A percentile compares a stretch with the other conserved stretches of the same genome.
These are phyloP conservation scores for Plotosus lineatus DNA, from an alignment of 2,113 vertebrate genomes.

Conservation along the genomic window DNA sequence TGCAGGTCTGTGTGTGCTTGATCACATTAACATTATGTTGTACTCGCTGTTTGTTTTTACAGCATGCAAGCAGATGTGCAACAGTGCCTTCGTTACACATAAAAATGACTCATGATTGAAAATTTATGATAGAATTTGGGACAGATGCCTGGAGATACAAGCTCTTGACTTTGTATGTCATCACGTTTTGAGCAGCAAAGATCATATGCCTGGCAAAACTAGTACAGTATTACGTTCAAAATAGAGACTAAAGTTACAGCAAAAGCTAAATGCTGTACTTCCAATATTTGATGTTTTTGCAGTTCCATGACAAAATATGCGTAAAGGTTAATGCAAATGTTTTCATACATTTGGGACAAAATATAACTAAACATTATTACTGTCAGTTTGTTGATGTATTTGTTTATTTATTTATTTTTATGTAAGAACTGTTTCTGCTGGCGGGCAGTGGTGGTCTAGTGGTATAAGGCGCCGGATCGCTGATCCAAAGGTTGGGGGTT, in stretches of 20 bases:
- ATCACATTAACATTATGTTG: background rate
- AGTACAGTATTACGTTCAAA: background rate
- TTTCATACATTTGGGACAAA: background rate
- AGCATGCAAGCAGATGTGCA: background rate
- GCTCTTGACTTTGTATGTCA: background rate
- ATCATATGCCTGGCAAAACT: background rate
- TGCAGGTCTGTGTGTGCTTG: conserved; percentile 17
- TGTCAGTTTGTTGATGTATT: too few relatives aligned
- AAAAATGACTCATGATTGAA: background rate
- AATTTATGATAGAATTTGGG: conserved; percentile 12
- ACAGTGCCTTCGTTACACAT: background rate
- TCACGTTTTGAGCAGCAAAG: background rate
- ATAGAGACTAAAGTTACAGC: background rate
- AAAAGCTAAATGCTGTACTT: background rate
- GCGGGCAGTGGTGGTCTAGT: too few relatives aligned
- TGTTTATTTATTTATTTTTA: too few relatives aligned
- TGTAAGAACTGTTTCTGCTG: too few relatives aligned
- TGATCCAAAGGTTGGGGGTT: too few relatives aligned
- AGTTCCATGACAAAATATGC: background rate
- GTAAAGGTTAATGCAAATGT: background rate
- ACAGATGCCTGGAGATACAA: conserved; percentile 3
- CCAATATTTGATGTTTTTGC: background rate
- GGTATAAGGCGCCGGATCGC: too few relatives aligned
- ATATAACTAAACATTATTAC: too few relatives aligned
- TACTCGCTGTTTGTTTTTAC: conserved; percentile 9